Conservation (phyloP, 2,888 invertebrate species). For the Oscheius myriophilus region DNA sequence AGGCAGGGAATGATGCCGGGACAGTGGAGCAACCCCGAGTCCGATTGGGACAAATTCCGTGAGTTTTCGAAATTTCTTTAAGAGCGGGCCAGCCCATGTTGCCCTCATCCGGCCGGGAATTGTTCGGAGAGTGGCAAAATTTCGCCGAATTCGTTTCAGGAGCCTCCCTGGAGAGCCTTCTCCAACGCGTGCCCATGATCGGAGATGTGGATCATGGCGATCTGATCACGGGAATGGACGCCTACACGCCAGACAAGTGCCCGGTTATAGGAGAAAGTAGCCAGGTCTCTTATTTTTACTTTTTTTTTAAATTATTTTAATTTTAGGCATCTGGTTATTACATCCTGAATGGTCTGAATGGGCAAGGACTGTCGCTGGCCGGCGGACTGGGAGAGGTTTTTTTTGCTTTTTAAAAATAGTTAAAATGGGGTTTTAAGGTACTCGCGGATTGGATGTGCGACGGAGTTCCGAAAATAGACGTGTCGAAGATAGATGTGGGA, state of each 20-base stretch:
- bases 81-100: neutral
- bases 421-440: neutral
- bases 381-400: constrained; percentile 87
- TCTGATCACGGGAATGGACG: constrained; percentile 88
- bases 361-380: constrained; percentile 91
- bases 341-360: constrained; percentile 94
- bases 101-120: too few relatives aligned
- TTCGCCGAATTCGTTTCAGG: constrained; percentile 72
- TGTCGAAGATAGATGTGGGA: constrained; percentile 88
- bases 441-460: constrained; percentile 31
- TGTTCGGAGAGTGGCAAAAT: too few relatives aligned
- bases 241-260: constrained; percentile 94
- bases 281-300: constrained; percentile 77
- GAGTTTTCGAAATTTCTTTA: constrained; percentile 48
- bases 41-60: constrained; percentile 95
- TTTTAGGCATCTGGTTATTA: constrained; percentile 84
- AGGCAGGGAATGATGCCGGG: constrained; percentile 33
- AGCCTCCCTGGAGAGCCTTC: constrained; percentile 83
- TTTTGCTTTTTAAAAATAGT: neutral
- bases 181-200: constrained; percentile 84
- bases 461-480: constrained; percentile 74
- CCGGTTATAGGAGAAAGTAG: constrained; percentile 94
- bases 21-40: constrained; percentile 68
- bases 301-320: neutral
- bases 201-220: constrained; percentile 82